Percentiles rank a stretch among this genome's conserved stretches.
These are phyloP conservation scores for Papilio polytes DNA, from an alignment of 1,140 invertebrate genomes.

Conservation along the genomic window DNA sequence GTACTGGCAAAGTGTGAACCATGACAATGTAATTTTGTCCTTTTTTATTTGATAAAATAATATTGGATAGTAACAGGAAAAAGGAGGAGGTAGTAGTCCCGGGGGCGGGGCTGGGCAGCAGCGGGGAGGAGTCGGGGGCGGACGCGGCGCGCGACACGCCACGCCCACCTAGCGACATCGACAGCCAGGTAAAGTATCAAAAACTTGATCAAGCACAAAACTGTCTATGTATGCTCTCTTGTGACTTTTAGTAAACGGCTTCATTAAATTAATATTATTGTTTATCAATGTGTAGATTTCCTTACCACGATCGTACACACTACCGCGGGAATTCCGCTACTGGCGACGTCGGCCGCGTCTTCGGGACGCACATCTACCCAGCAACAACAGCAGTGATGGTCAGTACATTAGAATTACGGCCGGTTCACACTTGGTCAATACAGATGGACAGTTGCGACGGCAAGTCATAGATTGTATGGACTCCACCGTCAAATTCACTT, in stretches of 20 bases:
- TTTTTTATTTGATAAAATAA: background rate
- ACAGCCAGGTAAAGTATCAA: constrained; percentile 85
- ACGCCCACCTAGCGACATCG: constrained; percentile 88
- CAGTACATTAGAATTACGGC: constrained; percentile 37
- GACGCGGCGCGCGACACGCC: constrained; percentile 66
- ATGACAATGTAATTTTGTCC: too few relatives aligned
- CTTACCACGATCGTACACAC: constrained; percentile 91
- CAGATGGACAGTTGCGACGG: too few relatives aligned
- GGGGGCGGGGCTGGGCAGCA: constrained; percentile 59
- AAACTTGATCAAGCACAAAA: background rate
- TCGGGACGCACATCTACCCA: constrained; percentile 84
- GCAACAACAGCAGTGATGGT: constrained; percentile 94
- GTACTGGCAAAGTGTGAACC: too few relatives aligned
- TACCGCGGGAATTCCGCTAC: constrained; percentile 93
- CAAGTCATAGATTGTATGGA: too few relatives aligned
- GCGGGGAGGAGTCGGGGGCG: constrained; percentile 69
- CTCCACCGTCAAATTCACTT: too few relatives aligned
- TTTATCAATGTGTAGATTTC: constrained; percentile 84
- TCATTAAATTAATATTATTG: too few relatives aligned
- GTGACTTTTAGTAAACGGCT: too few relatives aligned
- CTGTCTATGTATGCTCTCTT: background rate
- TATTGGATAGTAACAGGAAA: constrained; percentile 62
- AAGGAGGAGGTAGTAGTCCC: constrained; percentile 69
- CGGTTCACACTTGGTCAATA: too few relatives aligned
- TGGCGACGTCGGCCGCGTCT: constrained; percentile 85